Percentiles rank a stretch among this genome's conserved stretches.
These are phyloP conservation scores for Myotis pilosus DNA, from an alignment of 2,797 vertebrate species.

Conservation along the genomic window DNA sequence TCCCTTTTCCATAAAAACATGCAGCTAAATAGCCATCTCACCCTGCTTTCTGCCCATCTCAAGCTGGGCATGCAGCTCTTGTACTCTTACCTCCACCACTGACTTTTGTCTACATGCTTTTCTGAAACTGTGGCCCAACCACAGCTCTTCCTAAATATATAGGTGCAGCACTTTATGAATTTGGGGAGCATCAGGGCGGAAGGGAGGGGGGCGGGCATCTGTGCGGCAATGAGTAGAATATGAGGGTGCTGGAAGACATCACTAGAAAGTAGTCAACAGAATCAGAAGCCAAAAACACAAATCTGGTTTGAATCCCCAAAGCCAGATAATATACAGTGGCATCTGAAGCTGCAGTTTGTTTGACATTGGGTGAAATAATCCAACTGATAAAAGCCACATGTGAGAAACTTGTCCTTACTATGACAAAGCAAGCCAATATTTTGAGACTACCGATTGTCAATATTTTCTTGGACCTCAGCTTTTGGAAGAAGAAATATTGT, in stretches of 20 bases:
- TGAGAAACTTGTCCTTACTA: neutral
- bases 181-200: neutral
- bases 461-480: conserved; percentile 53
- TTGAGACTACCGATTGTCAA: conserved; percentile 9
- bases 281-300: conserved; percentile 74
- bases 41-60: neutral
- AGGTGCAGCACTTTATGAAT: neutral
- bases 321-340: conserved; percentile 58
- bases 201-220: neutral
- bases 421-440: conserved; percentile 41
- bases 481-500: conserved; percentile 40
- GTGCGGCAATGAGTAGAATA: conserved; percentile 38
- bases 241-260: conserved; percentile 53
- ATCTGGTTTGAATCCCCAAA: conserved; percentile 76
- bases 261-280: conserved; percentile 72
- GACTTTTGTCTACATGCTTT: neutral
- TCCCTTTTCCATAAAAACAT: neutral
- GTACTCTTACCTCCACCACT: neutral
- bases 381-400: conserved; percentile 62
- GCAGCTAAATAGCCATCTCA: neutral
- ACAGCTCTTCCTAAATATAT: neutral
- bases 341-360: conserved; percentile 75
- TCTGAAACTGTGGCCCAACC: neutral
- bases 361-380: conserved; percentile 68
- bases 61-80: neutral